A percentile compares a stretch with the other conserved stretches of the same genome.
Evolutionary conservation across 2,113 vertebrate genomes (phyloP).

Genomic region (Alligator sinensis): DNA sequence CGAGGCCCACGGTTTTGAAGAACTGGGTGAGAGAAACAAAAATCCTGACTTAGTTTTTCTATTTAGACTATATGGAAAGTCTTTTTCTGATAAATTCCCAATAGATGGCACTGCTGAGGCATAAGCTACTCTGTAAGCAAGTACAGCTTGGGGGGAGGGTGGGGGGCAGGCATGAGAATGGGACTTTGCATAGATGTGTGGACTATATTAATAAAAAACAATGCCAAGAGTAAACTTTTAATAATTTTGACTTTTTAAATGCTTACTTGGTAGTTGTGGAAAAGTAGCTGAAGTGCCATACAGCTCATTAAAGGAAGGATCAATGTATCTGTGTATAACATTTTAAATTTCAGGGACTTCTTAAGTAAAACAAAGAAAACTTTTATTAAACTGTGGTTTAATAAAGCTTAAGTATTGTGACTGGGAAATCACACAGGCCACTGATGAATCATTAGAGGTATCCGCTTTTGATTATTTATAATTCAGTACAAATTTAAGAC

Average conservation of each 20-base stretch:
- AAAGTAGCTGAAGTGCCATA: neutral
- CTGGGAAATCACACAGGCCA: too few species aligned
- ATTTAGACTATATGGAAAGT: neutral
- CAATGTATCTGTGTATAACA: neutral
- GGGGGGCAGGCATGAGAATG: too few species aligned
- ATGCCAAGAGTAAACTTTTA: neutral
- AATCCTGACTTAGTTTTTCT: neutral
- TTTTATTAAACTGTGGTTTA: neutral
- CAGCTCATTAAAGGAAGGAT: neutral
- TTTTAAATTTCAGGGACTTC: neutral
- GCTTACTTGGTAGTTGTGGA: neutral
- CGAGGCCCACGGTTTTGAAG: neutral
- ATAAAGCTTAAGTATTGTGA: neutral
- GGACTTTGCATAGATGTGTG: neutral
- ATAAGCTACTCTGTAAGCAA: neutral
- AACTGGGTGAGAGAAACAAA: neutral
- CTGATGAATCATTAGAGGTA: too few species aligned
- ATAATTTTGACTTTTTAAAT: neutral
- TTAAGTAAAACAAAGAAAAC: neutral
- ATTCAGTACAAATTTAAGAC: neutral
- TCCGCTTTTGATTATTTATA: too few species aligned
- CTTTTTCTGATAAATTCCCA: neutral
- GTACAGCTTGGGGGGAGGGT: neutral
- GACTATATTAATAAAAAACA: neutral
- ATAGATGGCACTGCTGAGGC: neutral